A percentile compares a stretch with the other conserved stretches of the same genome.
These are phyloP conservation scores for Arctopsyche grandis DNA, from an alignment of 1,140 invertebrate genomes.

Conservation along the genomic window DNA sequence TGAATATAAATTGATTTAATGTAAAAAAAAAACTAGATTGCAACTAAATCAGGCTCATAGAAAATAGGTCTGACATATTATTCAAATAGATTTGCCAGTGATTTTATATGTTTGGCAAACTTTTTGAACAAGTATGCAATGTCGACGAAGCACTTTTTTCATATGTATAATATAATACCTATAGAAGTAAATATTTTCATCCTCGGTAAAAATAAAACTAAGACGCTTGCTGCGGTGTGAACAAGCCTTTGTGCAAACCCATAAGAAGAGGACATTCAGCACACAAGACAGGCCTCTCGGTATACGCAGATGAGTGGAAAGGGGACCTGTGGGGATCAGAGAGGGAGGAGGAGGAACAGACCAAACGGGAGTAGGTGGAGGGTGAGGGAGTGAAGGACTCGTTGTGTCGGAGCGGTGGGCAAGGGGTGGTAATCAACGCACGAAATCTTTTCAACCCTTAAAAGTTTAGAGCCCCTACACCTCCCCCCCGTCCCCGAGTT, in stretches of 20 bases:
- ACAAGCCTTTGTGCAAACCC: constrained; percentile 14
- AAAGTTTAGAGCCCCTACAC: constrained; percentile 52
- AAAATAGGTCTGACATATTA: too few relatives aligned
- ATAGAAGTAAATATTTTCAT: too few relatives aligned
- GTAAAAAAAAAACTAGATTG: too few relatives aligned
- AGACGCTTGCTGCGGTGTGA: not conserved
- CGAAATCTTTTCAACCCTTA: constrained; percentile 56
- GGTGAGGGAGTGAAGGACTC: not conserved
- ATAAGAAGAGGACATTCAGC: constrained; percentile 48
- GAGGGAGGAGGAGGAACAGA: not conserved
- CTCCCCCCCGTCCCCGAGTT: not conserved
- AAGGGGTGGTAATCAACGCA: constrained; percentile 55
- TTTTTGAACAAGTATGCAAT: too few relatives aligned
- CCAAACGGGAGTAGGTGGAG: not conserved
- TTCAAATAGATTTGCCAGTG: too few relatives aligned
- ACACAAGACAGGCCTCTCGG: constrained; percentile 44
- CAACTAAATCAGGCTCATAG: too few relatives aligned
- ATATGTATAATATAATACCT: too few relatives aligned
- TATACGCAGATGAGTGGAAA: constrained; percentile 24
- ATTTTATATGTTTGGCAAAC: too few relatives aligned
- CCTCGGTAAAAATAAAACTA: not conserved
- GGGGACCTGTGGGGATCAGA: not conserved
- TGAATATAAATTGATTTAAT: too few relatives aligned
- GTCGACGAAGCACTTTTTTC: too few relatives aligned
- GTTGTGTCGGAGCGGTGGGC: not conserved